These are phyloP conservation scores for Spea bombifrons DNA, from an alignment of 2,113 vertebrate genomes.

Conservation along the genomic window DNA sequence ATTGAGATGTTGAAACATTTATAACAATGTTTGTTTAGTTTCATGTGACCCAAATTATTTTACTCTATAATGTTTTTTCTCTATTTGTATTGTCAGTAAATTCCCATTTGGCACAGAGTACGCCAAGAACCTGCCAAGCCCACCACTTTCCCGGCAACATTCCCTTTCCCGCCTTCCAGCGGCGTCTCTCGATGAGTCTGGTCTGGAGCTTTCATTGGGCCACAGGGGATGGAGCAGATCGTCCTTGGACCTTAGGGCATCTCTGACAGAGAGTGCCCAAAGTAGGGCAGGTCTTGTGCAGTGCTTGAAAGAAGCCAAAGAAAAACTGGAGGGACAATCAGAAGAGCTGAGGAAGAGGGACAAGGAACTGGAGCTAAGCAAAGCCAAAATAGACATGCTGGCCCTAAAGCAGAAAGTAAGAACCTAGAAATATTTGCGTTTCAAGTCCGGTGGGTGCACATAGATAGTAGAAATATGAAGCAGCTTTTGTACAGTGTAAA, in stretches of 20 bases:
- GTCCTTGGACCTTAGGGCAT: constrained; percentile 46
- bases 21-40: too few relatives aligned
- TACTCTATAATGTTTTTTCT: background rate
- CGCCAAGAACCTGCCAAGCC: constrained; percentile 50
- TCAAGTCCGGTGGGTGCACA: too few relatives aligned
- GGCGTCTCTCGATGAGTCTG: constrained; percentile 33
- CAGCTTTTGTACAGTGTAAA: too few relatives aligned
- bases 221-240: constrained; percentile 28
- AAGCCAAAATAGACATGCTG: constrained; percentile 53
- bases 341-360: constrained; percentile 54
- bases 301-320: constrained; percentile 50
- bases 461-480: too few relatives aligned
- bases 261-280: constrained; percentile 51
- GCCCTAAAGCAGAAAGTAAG: constrained; percentile 64
- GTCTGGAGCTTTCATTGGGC: constrained; percentile 27
- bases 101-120: background rate
- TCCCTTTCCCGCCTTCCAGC: constrained; percentile 57
- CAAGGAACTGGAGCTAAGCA: constrained; percentile 50
- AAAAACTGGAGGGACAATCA: constrained; percentile 51
- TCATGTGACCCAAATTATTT: too few relatives aligned
- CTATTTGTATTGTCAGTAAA: constrained; percentile 2
- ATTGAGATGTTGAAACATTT: too few relatives aligned
- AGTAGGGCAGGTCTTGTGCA: constrained; percentile 48
- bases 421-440: too few relatives aligned
- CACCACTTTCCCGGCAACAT: constrained; percentile 55